phyloP scores from a whole-genome alignment of 1,140 invertebrate genomes.

The Lepidostoma basale region DNA sequence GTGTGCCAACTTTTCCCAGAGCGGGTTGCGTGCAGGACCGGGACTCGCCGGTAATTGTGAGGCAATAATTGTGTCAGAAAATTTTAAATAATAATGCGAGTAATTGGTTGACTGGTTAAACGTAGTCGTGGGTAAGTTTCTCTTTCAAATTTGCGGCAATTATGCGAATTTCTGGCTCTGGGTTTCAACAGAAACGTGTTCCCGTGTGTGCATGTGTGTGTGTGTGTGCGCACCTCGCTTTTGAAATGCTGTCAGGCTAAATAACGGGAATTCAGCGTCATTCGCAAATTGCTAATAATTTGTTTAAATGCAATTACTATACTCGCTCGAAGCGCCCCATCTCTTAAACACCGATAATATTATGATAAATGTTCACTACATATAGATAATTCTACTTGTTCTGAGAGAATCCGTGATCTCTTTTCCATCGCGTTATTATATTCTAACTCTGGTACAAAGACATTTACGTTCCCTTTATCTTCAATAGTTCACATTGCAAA shows the following conservation, averaged over 20 bases:
- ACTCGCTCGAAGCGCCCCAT: too few relatives aligned
- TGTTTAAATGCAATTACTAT: too few relatives aligned
- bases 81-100: slow-evolving; percentile 7
- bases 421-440: too few relatives aligned
- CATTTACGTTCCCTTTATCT: too few relatives aligned
- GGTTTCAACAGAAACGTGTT: slow-evolving; percentile 3
- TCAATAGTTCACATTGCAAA: too few relatives aligned
- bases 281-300: slow-evolving; percentile 1
- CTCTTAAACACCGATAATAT: too few relatives aligned
- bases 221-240: too few relatives aligned
- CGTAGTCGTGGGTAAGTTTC: slow-evolving; percentile 30
- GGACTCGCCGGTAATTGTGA: slow-evolving; percentile 7
- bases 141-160: slow-evolving; percentile 27
- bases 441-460: too few relatives aligned
- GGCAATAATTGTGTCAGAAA: background rate
- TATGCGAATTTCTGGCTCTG: background rate
- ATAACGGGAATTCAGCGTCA: background rate
- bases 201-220: background rate
- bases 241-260: slow-evolving; percentile 8
- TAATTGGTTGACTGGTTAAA: slow-evolving; percentile 31
- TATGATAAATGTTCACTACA: too few relatives aligned
- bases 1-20: background rate
- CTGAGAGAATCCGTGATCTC: too few relatives aligned
- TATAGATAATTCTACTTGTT: too few relatives aligned
- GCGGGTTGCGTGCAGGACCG: slow-evolving; percentile 4